A percentile compares a stretch with the other conserved stretches of the same genome.
Evolutionary conservation across 2,888 invertebrate species (phyloP).

Genomic region (Sturmia bella): DNA sequence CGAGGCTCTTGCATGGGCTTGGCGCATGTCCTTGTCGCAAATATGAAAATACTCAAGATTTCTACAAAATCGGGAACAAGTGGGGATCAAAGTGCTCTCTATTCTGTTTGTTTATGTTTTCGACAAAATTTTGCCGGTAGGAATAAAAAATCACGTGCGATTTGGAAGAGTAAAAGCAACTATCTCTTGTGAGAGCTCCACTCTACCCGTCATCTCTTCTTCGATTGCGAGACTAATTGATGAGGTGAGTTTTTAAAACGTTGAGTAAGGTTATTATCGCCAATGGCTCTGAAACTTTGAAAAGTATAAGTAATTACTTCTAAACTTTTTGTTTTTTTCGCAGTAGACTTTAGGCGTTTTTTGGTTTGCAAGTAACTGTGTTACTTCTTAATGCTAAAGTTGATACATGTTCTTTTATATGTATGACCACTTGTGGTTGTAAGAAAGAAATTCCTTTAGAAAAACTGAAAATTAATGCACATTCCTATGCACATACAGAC

Average conservation of each 20-base stretch:
- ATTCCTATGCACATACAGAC: no score
- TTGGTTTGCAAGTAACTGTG: slow-evolving; percentile 59
- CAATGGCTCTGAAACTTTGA: slow-evolving; percentile 37
- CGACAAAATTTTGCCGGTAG: slow-evolving; percentile 69
- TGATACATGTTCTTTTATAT: slow-evolving; percentile 48
- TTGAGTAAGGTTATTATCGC: slow-evolving; percentile 66
- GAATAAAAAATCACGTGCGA: slow-evolving; percentile 66
- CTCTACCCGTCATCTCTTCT: slow-evolving; percentile 9
- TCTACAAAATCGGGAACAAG: neutral
- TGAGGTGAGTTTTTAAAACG: slow-evolving; percentile 55
- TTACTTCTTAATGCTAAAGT: slow-evolving; percentile 63
- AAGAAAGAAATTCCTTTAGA: slow-evolving; percentile 62
- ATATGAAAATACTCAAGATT: slow-evolving; percentile 55
- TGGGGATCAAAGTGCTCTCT: slow-evolving; percentile 22
- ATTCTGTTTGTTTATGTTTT: slow-evolving; percentile 71
- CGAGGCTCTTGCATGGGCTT: slow-evolving; percentile 1
- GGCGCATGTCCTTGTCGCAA: slow-evolving; percentile 66
- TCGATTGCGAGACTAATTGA: neutral
- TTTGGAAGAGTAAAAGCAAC: slow-evolving; percentile 36
- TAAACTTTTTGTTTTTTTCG: slow-evolving; percentile 45
- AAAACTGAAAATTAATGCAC: no score
- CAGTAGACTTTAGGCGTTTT: slow-evolving; percentile 63
- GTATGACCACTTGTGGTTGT: slow-evolving; percentile 58
- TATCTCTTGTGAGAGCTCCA: slow-evolving; percentile 24
- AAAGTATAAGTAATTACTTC: neutral